Base-by-base conservation (phyloP, 2,797 vertebrate genomes). In the Premnoplex brunnescens region DNA sequence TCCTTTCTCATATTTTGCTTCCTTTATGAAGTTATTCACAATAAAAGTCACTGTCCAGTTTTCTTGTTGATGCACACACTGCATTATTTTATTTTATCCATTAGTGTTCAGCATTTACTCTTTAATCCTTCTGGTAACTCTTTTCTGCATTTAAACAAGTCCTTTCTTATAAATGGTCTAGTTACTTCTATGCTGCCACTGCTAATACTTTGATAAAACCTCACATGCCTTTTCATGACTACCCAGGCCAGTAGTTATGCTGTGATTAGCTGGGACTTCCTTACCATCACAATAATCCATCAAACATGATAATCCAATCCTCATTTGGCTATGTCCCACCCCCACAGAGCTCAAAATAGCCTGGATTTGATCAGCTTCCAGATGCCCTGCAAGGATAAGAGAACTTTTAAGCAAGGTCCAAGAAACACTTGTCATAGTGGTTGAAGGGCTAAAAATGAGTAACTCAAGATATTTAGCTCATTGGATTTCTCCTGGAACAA, bases 371-470 rank as follows among this genome's bases (percentile, higher is more conserved):
- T 81, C 92, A 69, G 58, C 46, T 93, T 95, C 90, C 88, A 95
- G 75, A 74, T 93, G 91, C 86, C 93, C 90, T 82, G 37, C 37
- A 95, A 93, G 46, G 48, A 85, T 87, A 51, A 91, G 72, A 95
- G 67, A 94, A 91, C 72, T 94, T 95, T 46, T 24, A 89, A 87
- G 64, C 32, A 82, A 93, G 28, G 86, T 91, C 95, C 74, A 94
- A 91, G 71, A 96, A 95, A 95, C 6, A 32, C 72, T 92, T 94
- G 75, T 87, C 88, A 77, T 39, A 89, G 71, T 69, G 67, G 86
- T 92, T 60, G 68, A 96, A 96, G 72, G 81, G 67, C 56, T 94
- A 95, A 94, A 95, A 95, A 93, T 85, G 37, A 93, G 56, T 96
- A 94, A 85, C 46, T 94, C 72, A 68, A 94, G 72, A 94, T 94